Evolutionary conservation across 92 coral and sea anemone species (phyloP).

Genomic region (Phenganax subtilis): DNA sequence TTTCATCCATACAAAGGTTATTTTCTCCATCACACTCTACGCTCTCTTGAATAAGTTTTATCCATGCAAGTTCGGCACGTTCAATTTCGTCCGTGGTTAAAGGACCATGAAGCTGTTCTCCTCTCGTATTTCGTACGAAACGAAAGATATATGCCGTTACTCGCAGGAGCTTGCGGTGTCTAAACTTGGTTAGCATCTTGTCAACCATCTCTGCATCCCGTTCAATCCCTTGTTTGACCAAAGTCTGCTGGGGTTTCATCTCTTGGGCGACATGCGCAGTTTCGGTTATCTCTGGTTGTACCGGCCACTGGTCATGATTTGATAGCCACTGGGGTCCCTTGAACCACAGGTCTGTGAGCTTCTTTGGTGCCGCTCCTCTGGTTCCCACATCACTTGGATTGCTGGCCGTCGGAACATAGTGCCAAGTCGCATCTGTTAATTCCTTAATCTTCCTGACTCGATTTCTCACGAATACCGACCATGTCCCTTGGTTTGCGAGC

Average conservation of each 20-base stretch:
- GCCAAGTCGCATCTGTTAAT: conserved; percentile 17
- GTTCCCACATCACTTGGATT: conserved; percentile 57
- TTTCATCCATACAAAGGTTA: conserved; percentile 39
- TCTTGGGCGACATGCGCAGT: conserved; percentile 28
- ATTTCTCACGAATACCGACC: not conserved
- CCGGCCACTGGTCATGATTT: conserved; percentile 38
- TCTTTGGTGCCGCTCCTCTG: conserved; percentile 46
- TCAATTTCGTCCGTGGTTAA: conserved; percentile 41
- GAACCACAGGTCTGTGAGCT: conserved; percentile 43
- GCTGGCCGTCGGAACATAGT: conserved; percentile 41
- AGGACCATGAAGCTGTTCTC: conserved; percentile 16
- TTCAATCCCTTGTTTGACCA: conserved; percentile 22
- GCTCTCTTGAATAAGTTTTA: conserved; percentile 30
- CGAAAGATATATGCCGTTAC: conserved; percentile 48
- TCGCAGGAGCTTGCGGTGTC: conserved; percentile 41
- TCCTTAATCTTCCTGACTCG: not conserved
- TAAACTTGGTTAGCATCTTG: conserved; percentile 29
- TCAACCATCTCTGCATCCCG: conserved; percentile 23
- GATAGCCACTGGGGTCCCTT: conserved; percentile 52
- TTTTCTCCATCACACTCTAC: conserved; percentile 22
- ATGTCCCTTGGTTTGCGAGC: not conserved
- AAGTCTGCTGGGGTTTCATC: conserved; percentile 25
- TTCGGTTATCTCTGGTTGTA: conserved; percentile 45
- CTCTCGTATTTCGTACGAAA: conserved; percentile 42
- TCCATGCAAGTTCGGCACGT: conserved; percentile 41